phyloP scores from a whole-genome alignment of 2,888 invertebrate genomes.

The Balanococcus diminutus region DNA sequence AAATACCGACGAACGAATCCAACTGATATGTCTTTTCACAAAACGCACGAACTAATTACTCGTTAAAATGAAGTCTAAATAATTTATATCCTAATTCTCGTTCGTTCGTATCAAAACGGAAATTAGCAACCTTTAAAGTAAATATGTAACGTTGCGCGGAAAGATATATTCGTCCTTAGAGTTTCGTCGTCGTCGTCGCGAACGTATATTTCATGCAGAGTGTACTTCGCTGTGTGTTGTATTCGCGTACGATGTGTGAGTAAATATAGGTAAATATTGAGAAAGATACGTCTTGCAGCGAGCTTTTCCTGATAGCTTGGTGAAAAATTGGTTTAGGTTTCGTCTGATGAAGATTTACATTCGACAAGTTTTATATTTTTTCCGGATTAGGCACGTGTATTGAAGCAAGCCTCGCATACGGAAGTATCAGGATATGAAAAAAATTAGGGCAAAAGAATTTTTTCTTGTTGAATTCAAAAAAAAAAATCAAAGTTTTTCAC shows the following conservation, averaged over 20 bases:
- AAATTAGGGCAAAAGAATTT: too few species aligned
- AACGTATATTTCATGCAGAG: neutral
- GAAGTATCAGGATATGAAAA: too few species aligned
- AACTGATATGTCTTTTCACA: neutral
- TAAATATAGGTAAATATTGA: neutral
- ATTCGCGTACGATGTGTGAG: neutral
- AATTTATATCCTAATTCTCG: slow-evolving; percentile 5
- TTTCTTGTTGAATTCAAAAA: too few species aligned
- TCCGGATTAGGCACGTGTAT: too few species aligned
- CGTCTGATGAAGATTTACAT: neutral
- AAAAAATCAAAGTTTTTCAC: too few species aligned
- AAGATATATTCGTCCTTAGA: slow-evolving; percentile 30
- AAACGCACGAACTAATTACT: slow-evolving; percentile 19
- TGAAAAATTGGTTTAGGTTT: neutral
- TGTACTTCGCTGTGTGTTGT: neutral
- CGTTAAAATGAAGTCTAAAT: slow-evolving; percentile 32
- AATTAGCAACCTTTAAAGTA: slow-evolving; percentile 34
- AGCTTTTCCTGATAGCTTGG: neutral
- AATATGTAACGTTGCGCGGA: neutral
- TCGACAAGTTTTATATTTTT: neutral
- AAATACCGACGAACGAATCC: neutral
- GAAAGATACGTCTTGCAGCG: neutral
- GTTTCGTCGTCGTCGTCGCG: slow-evolving; percentile 16
- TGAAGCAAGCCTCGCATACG: too few species aligned
- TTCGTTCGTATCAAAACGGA: slow-evolving; percentile 1